phyloP scores from a whole-genome alignment of 2,113 vertebrate species.

The Sander vitreus region DNA sequence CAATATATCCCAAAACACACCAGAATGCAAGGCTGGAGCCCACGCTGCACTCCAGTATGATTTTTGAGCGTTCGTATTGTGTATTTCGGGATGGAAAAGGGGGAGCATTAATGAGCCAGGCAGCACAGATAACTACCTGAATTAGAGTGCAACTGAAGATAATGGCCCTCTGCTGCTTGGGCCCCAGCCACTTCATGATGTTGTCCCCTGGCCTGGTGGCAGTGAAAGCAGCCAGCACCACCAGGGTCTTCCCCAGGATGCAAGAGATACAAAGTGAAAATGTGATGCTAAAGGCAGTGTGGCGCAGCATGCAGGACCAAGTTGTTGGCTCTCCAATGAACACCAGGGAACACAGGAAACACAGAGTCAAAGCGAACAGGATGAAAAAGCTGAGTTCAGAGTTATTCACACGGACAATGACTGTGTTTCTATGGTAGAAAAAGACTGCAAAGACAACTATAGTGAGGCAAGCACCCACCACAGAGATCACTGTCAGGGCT shows the following conservation, averaged over 20 bases:
- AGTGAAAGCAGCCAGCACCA: conserved; percentile 80
- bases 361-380: conserved; percentile 76
- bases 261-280: conserved; percentile 82
- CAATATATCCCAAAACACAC: conserved; percentile 81
- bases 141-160: conserved; percentile 76
- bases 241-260: conserved; percentile 77
- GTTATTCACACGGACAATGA: conserved; percentile 80
- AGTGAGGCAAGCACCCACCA: conserved; percentile 76
- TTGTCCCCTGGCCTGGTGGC: conserved; percentile 71
- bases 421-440: conserved; percentile 78
- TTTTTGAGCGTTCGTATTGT: conserved; percentile 68
- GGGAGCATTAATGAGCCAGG: conserved; percentile 79
- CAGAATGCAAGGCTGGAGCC: conserved; percentile 81
- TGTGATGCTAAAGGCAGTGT: conserved; percentile 80
- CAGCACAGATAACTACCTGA: conserved; percentile 79
- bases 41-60: conserved; percentile 82
- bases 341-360: conserved; percentile 75
- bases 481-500: conserved; percentile 73
- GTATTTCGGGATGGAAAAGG: conserved; percentile 76
- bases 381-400: conserved; percentile 79
- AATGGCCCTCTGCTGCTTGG: conserved; percentile 77
- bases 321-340: conserved; percentile 76
- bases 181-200: conserved; percentile 65
- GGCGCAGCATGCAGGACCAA: conserved; percentile 82
- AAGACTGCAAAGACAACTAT: conserved; percentile 73